Conservation (phyloP, 1,140 invertebrate genomes). For the Drosophila ananassae region DNA sequence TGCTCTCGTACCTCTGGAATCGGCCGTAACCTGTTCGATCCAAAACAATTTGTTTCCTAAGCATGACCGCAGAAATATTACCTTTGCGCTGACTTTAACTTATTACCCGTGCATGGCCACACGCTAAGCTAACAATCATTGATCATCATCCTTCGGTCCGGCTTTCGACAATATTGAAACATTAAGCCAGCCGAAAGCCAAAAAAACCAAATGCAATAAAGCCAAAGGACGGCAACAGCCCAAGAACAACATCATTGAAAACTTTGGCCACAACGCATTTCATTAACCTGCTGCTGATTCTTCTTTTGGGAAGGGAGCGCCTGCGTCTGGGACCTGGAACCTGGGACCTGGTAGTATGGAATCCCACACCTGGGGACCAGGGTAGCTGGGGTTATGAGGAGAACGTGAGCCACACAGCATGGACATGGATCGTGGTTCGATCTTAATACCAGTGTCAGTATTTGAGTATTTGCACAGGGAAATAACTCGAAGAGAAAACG, state of each 20-base stretch:
- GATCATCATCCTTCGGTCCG: constrained; percentile 62
- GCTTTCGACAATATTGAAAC: constrained; percentile 72
- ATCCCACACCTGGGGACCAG: constrained; percentile 7
- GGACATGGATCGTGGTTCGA: constrained; percentile 53
- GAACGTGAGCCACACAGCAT: constrained; percentile 51
- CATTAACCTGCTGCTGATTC: constrained; percentile 71
- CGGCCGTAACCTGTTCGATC: constrained; percentile 16
- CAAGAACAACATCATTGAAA: constrained; percentile 65
- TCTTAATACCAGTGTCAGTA: constrained; percentile 50
- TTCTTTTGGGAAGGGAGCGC: constrained; percentile 18
- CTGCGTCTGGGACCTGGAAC: constrained; percentile 21
- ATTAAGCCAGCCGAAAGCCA: constrained; percentile 50
- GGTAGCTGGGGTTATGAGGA: constrained; percentile 27
- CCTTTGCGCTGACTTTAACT: constrained; percentile 48
- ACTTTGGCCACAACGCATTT: constrained; percentile 71
- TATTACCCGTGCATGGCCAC: constrained; percentile 64
- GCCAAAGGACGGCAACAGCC: constrained; percentile 24
- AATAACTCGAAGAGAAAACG: not conserved
- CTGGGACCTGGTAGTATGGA: constrained; percentile 13
- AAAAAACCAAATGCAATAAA: constrained; percentile 33
- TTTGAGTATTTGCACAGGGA: constrained; percentile 31
- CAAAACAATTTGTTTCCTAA: constrained; percentile 62
- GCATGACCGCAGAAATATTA: constrained; percentile 47
- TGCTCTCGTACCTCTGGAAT: constrained; percentile 16
- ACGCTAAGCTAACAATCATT: constrained; percentile 78